A percentile compares a stretch with the other conserved stretches of the same genome.
These are phyloP conservation scores for Alethe diademata DNA, from an alignment of 2,113 vertebrate genomes.

Conservation along the genomic window DNA sequence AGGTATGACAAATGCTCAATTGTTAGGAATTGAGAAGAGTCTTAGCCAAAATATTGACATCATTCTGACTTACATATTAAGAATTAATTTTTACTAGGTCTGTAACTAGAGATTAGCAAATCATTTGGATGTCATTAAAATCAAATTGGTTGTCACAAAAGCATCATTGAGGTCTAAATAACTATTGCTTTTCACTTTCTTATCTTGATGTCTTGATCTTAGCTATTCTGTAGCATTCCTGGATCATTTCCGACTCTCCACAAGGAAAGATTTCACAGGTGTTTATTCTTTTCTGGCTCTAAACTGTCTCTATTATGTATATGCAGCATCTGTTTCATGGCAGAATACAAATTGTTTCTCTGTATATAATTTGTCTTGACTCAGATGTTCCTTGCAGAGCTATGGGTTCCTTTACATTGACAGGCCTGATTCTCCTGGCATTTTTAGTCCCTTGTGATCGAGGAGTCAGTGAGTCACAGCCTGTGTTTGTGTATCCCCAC, in stretches of 20 bases:
- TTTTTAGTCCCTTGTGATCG: not conserved
- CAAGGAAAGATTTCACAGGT: not conserved
- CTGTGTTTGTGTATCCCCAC: not conserved
- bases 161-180: not conserved
- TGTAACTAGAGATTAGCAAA: constrained; percentile 1
- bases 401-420: not conserved
- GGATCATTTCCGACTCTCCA: not conserved
- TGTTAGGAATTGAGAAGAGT: constrained; percentile 2
- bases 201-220: not conserved
- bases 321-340: not conserved
- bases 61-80: constrained; percentile 9
- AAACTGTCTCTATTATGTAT: not conserved
- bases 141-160: not conserved
- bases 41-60: constrained; percentile 58
- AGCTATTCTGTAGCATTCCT: not conserved
- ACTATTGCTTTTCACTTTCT: not conserved
- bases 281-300: not conserved
- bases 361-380: not conserved
- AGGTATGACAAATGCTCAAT: constrained; percentile 2
- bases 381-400: not conserved
- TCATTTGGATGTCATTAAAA: constrained; percentile 12
- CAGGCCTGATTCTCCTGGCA: not conserved
- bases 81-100: constrained; percentile 17
- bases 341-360: not conserved
- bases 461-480: not conserved